Evolutionary conservation across 2,888 invertebrate genomes (phyloP).

Genomic region (Volucella inflata): DNA sequence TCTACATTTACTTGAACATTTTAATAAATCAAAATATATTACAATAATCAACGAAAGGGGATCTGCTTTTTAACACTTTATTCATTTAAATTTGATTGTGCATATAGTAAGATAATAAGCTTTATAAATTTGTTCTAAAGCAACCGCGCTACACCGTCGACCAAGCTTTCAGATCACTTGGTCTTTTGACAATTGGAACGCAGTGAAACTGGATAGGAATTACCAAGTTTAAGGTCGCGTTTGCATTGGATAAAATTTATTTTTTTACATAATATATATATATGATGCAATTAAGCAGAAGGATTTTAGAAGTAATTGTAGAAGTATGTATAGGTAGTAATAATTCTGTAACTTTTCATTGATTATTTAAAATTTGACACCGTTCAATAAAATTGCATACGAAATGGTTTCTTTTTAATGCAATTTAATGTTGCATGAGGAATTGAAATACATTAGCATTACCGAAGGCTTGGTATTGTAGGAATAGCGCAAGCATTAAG

Average conservation of each 20-base stretch:
- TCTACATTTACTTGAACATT: conserved; percentile 43
- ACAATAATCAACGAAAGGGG: conserved; percentile 4
- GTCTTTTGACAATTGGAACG: conserved; percentile 59
- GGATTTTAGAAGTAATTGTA: too few relatives aligned
- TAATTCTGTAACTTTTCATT: too few relatives aligned
- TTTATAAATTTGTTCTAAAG: conserved; percentile 36
- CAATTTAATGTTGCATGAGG: too few relatives aligned
- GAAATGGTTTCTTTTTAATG: too few relatives aligned
- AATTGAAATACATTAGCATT: too few relatives aligned
- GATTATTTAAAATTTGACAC: too few relatives aligned
- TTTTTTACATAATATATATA: neutral
- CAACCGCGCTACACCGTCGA: conserved; percentile 67
- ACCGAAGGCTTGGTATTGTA: too few relatives aligned
- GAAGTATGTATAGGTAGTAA: too few relatives aligned
- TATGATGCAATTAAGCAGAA: too few relatives aligned
- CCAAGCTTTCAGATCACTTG: conserved; percentile 65
- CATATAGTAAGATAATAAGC: conserved; percentile 30
- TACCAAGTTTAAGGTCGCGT: conserved; percentile 16
- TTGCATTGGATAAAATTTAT: conserved; percentile 13
- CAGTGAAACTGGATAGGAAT: conserved; percentile 17
- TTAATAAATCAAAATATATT: conserved; percentile 1
- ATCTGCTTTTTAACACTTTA: conserved; percentile 3
- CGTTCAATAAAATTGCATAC: too few relatives aligned
- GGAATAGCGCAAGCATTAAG: too few relatives aligned
- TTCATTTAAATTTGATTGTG: conserved; percentile 22